These are phyloP conservation scores for Porites lobata DNA, from an alignment of 92 coral and sea anemone species.

Conservation along the genomic window DNA sequence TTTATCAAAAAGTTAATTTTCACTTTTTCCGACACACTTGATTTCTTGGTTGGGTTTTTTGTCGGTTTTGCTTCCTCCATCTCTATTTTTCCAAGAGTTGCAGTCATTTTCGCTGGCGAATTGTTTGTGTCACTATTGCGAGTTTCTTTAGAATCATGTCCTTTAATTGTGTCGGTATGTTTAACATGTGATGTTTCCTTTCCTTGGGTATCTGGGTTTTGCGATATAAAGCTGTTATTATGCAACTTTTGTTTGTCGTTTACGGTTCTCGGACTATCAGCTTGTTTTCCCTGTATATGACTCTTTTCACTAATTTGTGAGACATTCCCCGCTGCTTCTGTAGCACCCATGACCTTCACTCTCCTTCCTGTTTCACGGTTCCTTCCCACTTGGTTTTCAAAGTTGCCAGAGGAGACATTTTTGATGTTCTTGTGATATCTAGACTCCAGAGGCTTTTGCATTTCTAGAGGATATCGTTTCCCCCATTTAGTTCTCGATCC, in stretches of 20 bases:
- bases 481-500: not conserved
- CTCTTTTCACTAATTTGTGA: not conserved
- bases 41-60: not conserved
- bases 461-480: not conserved
- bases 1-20: conserved; percentile 28
- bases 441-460: not conserved
- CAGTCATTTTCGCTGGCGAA: not conserved
- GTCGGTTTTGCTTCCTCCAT: not conserved
- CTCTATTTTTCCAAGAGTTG: not conserved
- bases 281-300: not conserved
- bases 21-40: not conserved
- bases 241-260: no score
- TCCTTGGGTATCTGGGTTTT: not conserved
- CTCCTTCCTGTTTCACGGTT: not conserved
- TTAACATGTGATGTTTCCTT: not conserved
- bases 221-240: not conserved
- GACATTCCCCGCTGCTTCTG: not conserved
- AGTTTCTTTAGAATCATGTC: not conserved
- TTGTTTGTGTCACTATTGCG: not conserved
- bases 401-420: not conserved
- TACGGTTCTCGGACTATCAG: no score
- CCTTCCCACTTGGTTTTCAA: not conserved
- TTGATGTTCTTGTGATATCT: not conserved
- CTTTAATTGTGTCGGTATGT: not conserved
- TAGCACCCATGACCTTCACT: not conserved